Evolutionary conservation across 2,797 vertebrate species (phyloP), one percentile per base, ranked within the genome.

Genomic region (Amblyopsis hoosieri): DNA sequence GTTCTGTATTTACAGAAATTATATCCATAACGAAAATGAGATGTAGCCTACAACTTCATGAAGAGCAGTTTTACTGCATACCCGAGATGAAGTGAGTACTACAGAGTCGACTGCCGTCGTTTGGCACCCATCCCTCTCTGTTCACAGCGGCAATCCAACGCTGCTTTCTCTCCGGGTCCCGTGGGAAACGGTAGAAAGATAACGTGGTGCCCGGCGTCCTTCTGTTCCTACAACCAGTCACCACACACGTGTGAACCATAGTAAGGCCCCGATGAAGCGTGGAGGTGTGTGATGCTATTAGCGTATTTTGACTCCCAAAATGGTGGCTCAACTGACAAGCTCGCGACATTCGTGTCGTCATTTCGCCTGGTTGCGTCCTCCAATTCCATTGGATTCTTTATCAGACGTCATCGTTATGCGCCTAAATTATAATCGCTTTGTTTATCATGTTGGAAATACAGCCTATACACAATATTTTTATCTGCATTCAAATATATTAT

Each of bases 211-310:
- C 92, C 0, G 90, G 90, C 0, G 90, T 93, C 73, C 91, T 87
- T 72, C 91, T 73, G 80, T 92, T 93, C 84, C 89, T 89, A 64
- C 91, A 93, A 66, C 92, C 92, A 1, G 90, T 76, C 85, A 91
- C 92, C 78, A 92, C 91, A 60, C 92, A 93, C 1, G 92, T 92
- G 81, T 92, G 91, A 78, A 93, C 92, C 92, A 93, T 92, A 84
- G 83, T 90, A 81, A 78, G 66, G 62, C 67, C 78, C 73, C 76
- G 54, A 68, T 50, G 66, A 29, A 12, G 78, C 79, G 72, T 71
- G 80, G 71, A 78, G 59, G 67, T 67, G 70, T 10, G 80, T 57
- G 63, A 57, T 47, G 60, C 67, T 51, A n/a, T 54, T 46, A 54
- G 57, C 45, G 33, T 72, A 74, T 62, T 86, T 90, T 91, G 91